A percentile compares a stretch with the other conserved stretches of the same genome.
Evolutionary conservation across 2,888 invertebrate species (phyloP).

Genomic region (Anaspis maculata): DNA sequence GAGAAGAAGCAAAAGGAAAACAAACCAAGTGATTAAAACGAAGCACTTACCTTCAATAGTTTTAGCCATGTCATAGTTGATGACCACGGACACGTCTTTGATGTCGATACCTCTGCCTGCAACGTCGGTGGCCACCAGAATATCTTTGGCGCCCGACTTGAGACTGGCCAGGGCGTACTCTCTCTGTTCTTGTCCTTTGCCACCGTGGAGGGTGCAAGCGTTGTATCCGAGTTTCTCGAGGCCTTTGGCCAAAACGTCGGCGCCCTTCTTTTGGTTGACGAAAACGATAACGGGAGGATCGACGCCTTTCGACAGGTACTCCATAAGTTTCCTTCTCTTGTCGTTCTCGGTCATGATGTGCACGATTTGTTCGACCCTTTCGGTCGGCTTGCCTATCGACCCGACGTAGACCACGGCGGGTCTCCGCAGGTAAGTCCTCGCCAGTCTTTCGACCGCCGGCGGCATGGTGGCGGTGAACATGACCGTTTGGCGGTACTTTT

Average conservation of each 20-base stretch:
- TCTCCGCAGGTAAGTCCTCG: conserved; percentile 86
- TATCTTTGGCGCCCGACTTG: conserved; percentile 93
- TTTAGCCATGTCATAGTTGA: conserved; percentile 99
- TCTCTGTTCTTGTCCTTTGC: conserved; percentile 99
- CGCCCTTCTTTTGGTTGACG: conserved; percentile 99
- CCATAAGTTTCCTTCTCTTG: conserved; percentile 93
- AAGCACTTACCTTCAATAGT: conserved; percentile 71
- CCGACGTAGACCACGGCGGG: conserved; percentile 97
- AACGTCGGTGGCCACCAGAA: conserved; percentile 97
- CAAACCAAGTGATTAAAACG: conserved; percentile 2
- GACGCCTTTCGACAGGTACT: conserved; percentile 80
- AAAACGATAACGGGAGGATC: conserved; percentile 99
- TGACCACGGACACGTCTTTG: conserved; percentile 97
- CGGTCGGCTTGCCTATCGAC: conserved; percentile 90
- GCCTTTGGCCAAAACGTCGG: conserved; percentile 94
- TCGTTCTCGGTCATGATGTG: conserved; percentile 92
- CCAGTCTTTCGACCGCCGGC: conserved; percentile 92
- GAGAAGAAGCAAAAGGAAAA: too few relatives aligned
- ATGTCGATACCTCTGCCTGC: conserved; percentile 99
- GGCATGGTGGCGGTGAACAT: conserved; percentile 99
- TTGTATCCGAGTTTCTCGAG: conserved; percentile 95
- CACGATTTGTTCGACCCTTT: conserved; percentile 95
- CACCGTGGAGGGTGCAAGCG: conserved; percentile 96
- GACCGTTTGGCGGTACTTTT: conserved; percentile 98
- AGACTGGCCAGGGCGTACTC: conserved; percentile 96